phyloP scores from a whole-genome alignment of 2,797 vertebrate genomes.

The Gymnothorax javanicus region DNA sequence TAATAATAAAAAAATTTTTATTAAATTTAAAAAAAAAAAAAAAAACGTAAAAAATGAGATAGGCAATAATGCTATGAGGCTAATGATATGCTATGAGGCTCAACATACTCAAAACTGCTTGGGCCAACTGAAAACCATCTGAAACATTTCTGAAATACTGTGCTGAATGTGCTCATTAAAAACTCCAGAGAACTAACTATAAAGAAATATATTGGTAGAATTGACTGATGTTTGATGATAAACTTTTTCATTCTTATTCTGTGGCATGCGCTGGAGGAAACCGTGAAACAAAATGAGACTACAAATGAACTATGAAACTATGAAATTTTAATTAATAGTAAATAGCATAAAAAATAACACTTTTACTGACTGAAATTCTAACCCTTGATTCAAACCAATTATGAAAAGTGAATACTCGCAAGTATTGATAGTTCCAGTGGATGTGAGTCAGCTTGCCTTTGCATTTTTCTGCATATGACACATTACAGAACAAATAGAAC shows the following conservation, averaged over 20 bases:
- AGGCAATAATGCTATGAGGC: too few species aligned
- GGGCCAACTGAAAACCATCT: not conserved
- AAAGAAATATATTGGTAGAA: not conserved
- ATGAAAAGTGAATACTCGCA: not conserved
- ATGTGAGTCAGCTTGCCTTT: not conserved
- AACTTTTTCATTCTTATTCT: not conserved
- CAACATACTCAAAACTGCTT: not conserved
- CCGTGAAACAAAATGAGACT: not conserved
- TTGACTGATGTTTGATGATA: not conserved
- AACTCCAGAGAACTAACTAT: not conserved
- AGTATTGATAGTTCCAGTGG: conserved; percentile 13
- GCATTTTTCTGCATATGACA: conserved; percentile 1
- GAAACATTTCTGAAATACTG: not conserved
- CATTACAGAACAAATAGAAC: not conserved
- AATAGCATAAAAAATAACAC: not conserved
- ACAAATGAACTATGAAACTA: not conserved
- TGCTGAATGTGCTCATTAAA: not conserved
- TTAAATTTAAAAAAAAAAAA: too few species aligned
- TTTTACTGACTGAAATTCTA: conserved; percentile 1
- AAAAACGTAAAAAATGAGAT: too few species aligned
- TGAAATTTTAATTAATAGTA: not conserved
- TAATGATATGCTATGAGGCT: not conserved
- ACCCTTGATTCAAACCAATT: not conserved
- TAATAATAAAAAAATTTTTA: too few species aligned
- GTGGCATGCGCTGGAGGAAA: not conserved